These are phyloP conservation scores for Neofelis nebulosa DNA, from an alignment of 2,113 vertebrate species.

Conservation along the genomic window DNA sequence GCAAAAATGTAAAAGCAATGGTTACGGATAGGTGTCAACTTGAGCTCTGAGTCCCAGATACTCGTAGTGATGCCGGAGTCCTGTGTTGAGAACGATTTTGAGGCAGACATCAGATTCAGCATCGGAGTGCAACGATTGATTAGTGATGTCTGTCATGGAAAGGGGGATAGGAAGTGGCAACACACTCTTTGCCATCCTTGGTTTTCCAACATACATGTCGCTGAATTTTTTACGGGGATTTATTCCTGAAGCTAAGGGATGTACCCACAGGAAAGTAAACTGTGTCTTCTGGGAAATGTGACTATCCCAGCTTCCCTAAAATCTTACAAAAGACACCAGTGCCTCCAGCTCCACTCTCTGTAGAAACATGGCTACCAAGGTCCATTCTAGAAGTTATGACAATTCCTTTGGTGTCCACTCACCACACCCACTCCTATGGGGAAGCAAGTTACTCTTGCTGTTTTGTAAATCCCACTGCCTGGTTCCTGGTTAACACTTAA, in stretches of 20 bases:
- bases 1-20: neutral
- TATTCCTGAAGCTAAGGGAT: neutral
- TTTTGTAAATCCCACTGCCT: neutral
- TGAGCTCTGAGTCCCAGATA: neutral
- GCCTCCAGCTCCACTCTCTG: neutral
- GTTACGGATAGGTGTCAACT: neutral
- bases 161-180: neutral
- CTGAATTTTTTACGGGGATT: neutral
- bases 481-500: neutral
- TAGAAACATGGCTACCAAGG: neutral
- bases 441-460: too few relatives aligned
- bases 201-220: neutral
- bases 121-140: neutral
- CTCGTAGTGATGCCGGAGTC: neutral
- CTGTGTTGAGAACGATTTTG: neutral
- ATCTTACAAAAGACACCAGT: neutral
- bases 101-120: neutral
- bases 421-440: rapidly evolving
- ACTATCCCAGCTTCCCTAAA: neutral
- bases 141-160: neutral
- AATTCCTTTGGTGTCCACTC: neutral
- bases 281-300: neutral
- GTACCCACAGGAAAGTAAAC: neutral
- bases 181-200: neutral
- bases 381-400: neutral